A percentile compares a stretch with the other conserved stretches of the same genome.
Evolutionary conservation across 2,113 vertebrate species (phyloP).

Genomic region (Cercopithecus mona): DNA sequence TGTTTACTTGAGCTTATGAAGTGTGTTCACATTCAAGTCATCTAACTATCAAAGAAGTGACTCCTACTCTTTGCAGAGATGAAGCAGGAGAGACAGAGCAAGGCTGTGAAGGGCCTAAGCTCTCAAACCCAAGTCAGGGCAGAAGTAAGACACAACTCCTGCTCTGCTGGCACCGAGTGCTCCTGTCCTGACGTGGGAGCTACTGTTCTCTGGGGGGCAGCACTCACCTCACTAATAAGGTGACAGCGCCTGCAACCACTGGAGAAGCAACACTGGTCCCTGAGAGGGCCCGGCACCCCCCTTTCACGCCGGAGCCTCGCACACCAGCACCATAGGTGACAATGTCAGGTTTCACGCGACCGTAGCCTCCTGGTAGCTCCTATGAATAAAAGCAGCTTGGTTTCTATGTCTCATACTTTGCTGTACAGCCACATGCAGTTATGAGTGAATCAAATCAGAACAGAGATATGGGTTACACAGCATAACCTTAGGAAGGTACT

Average conservation of each 20-base stretch:
- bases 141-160: not conserved
- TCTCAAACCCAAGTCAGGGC: not conserved
- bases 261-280: conserved; percentile 99
- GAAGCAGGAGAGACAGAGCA: not conserved
- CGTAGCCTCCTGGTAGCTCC: conserved; percentile 98
- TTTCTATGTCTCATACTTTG: not conserved
- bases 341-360: conserved; percentile 97
- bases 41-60: not conserved
- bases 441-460: not conserved
- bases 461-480: fast-evolving
- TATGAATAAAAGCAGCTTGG: conserved; percentile 66
- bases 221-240: conserved; percentile 94
- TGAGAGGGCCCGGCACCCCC: conserved; percentile 96
- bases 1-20: too few relatives aligned
- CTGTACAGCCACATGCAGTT: fast-evolving
- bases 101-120: fast-evolving
- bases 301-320: conserved; percentile 97
- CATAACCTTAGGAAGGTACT: not conserved
- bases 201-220: not conserved
- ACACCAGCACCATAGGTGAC: conserved; percentile 98
- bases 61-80: not conserved
- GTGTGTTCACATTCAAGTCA: not conserved
- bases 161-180: too few relatives aligned
- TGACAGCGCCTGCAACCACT: conserved; percentile 97
- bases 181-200: too few relatives aligned